Conservation (phyloP, 2,113 vertebrate species). For the Cairina moschata region DNA sequence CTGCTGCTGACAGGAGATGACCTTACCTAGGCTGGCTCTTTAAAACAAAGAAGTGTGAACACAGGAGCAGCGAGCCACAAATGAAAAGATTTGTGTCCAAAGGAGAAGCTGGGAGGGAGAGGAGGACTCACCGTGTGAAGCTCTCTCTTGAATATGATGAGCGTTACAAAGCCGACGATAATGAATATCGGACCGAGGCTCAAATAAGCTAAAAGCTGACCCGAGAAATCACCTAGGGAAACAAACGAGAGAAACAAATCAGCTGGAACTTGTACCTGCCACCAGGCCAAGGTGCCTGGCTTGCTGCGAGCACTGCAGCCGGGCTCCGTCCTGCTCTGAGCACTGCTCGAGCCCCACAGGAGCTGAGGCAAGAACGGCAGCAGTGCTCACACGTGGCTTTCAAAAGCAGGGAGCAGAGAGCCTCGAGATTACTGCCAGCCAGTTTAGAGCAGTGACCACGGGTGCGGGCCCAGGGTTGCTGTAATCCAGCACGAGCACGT, state of each 20-base stretch:
- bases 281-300: background rate
- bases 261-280: background rate
- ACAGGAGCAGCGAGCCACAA: background rate
- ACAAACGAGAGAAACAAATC: slow-evolving; percentile 44
- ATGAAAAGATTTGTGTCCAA: background rate
- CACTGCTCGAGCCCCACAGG: background rate
- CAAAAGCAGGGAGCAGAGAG: background rate
- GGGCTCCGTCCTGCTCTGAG: background rate
- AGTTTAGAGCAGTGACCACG: background rate
- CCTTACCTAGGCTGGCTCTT: background rate
- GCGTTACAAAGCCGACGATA: slow-evolving; percentile 93
- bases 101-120: background rate
- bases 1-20: slow-evolving; percentile 11
- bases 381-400: background rate
- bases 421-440: background rate
- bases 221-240: slow-evolving; percentile 90
- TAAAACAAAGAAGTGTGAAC: background rate
- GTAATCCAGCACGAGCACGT: background rate
- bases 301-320: background rate
- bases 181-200: slow-evolving; percentile 92
- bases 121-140: slow-evolving; percentile 92
- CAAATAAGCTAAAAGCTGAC: slow-evolving; percentile 90
- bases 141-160: slow-evolving; percentile 98
- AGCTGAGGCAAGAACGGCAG: background rate
- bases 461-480: background rate